Conservation (phyloP, 2,888 invertebrate genomes). For the Sussaba pulchella region DNA sequence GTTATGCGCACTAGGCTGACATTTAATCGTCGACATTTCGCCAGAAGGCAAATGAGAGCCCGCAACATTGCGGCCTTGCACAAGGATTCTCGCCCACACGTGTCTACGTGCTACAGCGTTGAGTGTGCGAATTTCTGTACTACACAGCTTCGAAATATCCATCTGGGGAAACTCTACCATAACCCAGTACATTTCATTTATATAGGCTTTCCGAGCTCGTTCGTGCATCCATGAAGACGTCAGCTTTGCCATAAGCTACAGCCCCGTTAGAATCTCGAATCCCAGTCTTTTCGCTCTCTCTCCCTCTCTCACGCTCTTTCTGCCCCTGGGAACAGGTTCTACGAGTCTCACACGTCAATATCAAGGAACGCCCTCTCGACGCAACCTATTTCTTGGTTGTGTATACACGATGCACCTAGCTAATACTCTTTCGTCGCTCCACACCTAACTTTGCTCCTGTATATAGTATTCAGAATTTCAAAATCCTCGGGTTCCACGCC, state of each 20-base stretch:
- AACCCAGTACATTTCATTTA: slow-evolving; percentile 44
- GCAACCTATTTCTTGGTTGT: slow-evolving; percentile 12
- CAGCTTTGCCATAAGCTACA: slow-evolving; percentile 16
- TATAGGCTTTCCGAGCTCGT: slow-evolving; percentile 19
- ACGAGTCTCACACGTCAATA: slow-evolving; percentile 30
- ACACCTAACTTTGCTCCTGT: background rate
- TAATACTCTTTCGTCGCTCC: slow-evolving; percentile 8
- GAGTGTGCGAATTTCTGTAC: slow-evolving; percentile 9
- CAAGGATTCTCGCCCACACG: background rate
- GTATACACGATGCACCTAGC: background rate
- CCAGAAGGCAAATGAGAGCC: slow-evolving; percentile 68
- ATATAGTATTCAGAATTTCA: slow-evolving; percentile 12
- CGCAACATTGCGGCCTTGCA: slow-evolving; percentile 56
- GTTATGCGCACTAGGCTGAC: slow-evolving; percentile 68
- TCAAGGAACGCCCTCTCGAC: slow-evolving; percentile 6
- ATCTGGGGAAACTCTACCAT: slow-evolving; percentile 29
- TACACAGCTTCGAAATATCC: slow-evolving; percentile 13
- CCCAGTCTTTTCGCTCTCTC: background rate
- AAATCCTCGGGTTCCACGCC: slow-evolving; percentile 11
- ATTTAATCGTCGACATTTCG: slow-evolving; percentile 77
- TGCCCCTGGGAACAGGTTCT: background rate
- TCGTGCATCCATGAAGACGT: slow-evolving; percentile 23
- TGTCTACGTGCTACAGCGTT: slow-evolving; percentile 4
- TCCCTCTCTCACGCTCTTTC: background rate
- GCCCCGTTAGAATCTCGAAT: slow-evolving; percentile 3